A percentile compares a stretch with the other conserved stretches of the same genome.
Conservation (phyloP, 2,797 vertebrate species). For the Luscinia luscinia region DNA sequence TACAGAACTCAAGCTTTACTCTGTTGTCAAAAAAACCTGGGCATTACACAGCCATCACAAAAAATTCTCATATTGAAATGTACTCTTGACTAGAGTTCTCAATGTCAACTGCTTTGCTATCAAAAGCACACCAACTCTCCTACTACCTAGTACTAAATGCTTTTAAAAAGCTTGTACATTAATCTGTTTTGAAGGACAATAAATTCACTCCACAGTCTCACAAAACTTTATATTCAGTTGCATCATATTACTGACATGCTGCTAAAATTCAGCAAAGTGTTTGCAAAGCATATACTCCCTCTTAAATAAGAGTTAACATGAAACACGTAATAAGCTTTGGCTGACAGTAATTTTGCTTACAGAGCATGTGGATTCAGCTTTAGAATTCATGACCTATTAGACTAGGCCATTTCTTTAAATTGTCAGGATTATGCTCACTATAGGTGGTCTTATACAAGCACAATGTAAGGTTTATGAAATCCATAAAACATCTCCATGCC, state of each 20-base stretch:
- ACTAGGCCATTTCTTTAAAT: background rate
- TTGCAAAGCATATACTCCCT: background rate
- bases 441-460: background rate
- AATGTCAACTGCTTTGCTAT: background rate
- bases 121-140: background rate
- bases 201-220: background rate
- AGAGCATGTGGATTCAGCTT: background rate
- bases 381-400: background rate
- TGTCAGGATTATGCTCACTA: background rate
- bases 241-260: background rate
- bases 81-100: background rate
- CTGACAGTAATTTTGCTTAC: background rate
- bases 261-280: background rate
- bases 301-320: background rate
- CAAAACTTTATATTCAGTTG: background rate
- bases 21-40: background rate
- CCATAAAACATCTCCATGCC: accelerated
- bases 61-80: background rate
- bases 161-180: background rate
- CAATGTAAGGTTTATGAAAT: background rate
- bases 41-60: background rate
- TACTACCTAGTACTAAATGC: background rate
- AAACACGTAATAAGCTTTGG: background rate
- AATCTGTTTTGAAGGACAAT: background rate
- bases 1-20: background rate